Evolutionary conservation across 2,113 vertebrate species (phyloP).

Genomic region (Rhipidura dahli): DNA sequence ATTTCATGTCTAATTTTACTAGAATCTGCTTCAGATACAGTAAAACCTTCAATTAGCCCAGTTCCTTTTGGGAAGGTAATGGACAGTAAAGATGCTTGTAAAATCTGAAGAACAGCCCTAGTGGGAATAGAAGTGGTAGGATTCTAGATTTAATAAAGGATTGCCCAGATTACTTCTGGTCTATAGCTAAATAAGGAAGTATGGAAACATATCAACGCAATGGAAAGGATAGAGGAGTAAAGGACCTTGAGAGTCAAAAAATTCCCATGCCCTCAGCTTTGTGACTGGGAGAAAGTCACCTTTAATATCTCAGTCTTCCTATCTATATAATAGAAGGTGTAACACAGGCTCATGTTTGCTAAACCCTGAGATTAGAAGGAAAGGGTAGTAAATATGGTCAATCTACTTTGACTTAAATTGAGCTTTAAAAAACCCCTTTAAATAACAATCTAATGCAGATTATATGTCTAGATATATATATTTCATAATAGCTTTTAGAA

Average conservation of each 20-base stretch:
- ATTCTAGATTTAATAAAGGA: neutral
- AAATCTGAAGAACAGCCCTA: neutral
- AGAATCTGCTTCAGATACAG: neutral
- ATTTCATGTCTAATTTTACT: neutral
- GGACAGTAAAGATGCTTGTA: neutral
- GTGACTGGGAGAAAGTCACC: neutral
- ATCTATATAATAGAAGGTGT: neutral
- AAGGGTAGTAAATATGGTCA: neutral
- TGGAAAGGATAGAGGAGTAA: neutral
- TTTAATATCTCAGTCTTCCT: neutral
- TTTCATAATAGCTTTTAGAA: slow-evolving; percentile 5
- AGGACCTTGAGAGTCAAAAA: neutral
- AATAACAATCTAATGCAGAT: neutral
- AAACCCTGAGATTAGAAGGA: neutral
- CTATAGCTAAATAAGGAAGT: neutral
- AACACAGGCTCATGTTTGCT: neutral
- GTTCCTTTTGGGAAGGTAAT: neutral
- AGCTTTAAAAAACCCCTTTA: neutral
- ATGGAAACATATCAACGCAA: neutral
- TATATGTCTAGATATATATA: neutral
- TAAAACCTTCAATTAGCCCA: neutral
- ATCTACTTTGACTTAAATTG: neutral
- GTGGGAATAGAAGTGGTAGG: neutral
- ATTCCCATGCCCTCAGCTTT: neutral
- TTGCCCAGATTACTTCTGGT: neutral